phyloP scores from a whole-genome alignment of 2,888 invertebrate genomes.

The Dryococelus australis region DNA sequence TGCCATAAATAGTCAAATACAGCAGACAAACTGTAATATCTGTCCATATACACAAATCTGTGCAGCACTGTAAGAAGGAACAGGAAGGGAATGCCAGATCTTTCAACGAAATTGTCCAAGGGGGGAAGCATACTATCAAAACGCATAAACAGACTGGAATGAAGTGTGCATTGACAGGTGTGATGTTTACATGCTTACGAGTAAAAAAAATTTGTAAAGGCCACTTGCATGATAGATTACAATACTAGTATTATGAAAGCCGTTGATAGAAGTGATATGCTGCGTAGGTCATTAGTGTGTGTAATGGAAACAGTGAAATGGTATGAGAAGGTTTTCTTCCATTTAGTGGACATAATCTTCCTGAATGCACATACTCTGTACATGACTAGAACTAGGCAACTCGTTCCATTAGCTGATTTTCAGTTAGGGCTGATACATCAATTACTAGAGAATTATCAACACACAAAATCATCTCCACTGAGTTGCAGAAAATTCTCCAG shows the following conservation, averaged over 20 bases:
- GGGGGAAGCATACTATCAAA: background rate
- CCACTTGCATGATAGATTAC: too few relatives aligned
- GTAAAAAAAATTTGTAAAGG: too few relatives aligned
- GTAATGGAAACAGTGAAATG: too few relatives aligned
- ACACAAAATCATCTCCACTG: background rate
- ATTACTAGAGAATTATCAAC: background rate
- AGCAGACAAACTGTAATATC: too few relatives aligned
- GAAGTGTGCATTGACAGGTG: background rate
- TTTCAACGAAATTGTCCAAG: background rate
- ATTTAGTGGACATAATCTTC: background rate
- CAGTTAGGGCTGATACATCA: background rate
- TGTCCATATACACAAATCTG: background rate
- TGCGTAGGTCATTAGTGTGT: too few relatives aligned
- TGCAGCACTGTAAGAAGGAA: constrained; percentile 11
- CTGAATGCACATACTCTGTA: background rate
- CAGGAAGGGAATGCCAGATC: background rate
- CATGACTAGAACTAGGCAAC: background rate
- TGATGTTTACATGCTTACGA: background rate
- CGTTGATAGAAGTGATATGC: background rate
- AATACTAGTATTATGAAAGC: too few relatives aligned
- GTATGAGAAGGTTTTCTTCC: too few relatives aligned
- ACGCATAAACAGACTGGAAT: background rate
- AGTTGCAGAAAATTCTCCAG: background rate
- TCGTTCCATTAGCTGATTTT: background rate
- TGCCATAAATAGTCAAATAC: too few relatives aligned